These are phyloP conservation scores for Barypeithes pellucidus DNA, from an alignment of 2,888 invertebrate genomes.

Conservation along the genomic window DNA sequence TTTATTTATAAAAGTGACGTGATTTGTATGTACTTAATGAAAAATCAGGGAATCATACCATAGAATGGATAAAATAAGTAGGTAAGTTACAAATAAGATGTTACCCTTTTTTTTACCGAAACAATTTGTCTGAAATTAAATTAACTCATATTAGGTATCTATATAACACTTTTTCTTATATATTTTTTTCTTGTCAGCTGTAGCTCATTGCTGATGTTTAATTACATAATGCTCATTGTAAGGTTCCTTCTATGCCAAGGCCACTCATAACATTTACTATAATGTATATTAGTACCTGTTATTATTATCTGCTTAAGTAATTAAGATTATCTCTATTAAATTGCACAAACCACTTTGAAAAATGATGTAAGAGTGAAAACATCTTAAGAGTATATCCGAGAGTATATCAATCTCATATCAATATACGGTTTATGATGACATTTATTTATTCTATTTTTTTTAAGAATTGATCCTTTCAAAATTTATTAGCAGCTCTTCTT, in stretches of 20 bases:
- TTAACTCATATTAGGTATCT: too few species aligned
- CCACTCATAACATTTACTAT: neutral
- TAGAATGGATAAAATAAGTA: slow-evolving; percentile 20
- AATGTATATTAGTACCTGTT: neutral
- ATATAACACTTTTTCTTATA: neutral
- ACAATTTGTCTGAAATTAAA: neutral
- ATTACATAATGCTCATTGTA: neutral
- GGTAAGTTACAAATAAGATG: slow-evolving; percentile 1
- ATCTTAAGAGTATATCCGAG: too few species aligned
- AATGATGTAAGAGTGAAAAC: too few species aligned
- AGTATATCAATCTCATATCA: too few species aligned
- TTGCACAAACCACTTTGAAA: too few species aligned
- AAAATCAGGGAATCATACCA: neutral
- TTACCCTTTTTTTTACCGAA: too few species aligned
- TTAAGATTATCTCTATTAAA: neutral
- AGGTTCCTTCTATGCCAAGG: slow-evolving; percentile 20
- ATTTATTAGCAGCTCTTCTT: too few species aligned
- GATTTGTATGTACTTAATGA: slow-evolving; percentile 33
- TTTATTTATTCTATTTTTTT: too few species aligned
- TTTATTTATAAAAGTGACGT: slow-evolving; percentile 42
- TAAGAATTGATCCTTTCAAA: too few species aligned
- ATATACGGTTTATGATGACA: too few species aligned
- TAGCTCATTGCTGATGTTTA: neutral
- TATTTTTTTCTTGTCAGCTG: neutral
- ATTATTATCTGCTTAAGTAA: neutral